Conservation (phyloP, 2,888 invertebrate species). For the Diaphora mendica region DNA sequence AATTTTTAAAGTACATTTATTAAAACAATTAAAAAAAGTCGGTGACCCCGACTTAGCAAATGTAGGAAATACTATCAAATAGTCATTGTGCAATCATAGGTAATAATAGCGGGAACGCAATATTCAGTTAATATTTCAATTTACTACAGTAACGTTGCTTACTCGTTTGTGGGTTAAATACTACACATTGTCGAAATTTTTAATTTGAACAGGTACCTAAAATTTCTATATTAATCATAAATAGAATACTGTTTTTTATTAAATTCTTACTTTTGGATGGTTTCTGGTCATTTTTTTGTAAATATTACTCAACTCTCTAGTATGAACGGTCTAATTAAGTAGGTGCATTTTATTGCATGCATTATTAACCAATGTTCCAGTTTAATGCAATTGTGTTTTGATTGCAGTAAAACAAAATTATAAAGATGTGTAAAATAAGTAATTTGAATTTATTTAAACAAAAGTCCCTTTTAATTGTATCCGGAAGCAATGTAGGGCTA, state of each 20-base stretch:
- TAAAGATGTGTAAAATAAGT: not conserved
- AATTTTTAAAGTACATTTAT: not conserved
- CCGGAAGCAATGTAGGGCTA: slow-evolving; percentile 47
- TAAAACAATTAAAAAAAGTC: not conserved
- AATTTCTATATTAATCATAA: not conserved
- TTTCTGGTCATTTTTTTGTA: not conserved
- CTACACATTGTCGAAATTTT: not conserved
- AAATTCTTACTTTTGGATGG: not conserved
- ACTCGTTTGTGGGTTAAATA: slow-evolving; percentile 3
- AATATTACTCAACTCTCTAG: not conserved
- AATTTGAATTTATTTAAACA: not conserved
- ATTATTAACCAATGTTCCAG: not conserved
- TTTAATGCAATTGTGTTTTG: not conserved
- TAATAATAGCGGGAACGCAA: slow-evolving; percentile 2
- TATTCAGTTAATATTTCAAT: slow-evolving; percentile 10
- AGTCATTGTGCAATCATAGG: slow-evolving; percentile 29
- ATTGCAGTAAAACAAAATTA: not conserved
- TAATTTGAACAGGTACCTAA: not conserved
- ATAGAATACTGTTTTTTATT: not conserved
- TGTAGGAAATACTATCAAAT: slow-evolving; percentile 28
- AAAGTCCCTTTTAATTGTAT: slow-evolving; percentile 30
- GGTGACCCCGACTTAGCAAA: slow-evolving; percentile 22
- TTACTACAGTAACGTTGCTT: slow-evolving; percentile 10
- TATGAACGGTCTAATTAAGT: not conserved
- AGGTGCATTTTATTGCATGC: not conserved